phyloP scores from a whole-genome alignment of 2,113 vertebrate species.

The Crotalus horridus region DNA sequence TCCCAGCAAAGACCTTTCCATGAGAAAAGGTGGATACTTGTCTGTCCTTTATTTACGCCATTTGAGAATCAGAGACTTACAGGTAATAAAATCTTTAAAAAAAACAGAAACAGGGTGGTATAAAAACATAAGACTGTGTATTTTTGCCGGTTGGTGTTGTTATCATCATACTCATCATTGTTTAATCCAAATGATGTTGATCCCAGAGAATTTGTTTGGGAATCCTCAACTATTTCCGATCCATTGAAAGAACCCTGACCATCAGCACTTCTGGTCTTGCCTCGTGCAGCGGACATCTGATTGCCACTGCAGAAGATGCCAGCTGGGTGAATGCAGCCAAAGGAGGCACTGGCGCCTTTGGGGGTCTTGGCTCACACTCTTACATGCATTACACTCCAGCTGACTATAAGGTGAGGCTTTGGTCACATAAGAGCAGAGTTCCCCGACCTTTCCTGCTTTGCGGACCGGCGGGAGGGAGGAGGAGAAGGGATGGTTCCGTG shows the following conservation, averaged over 20 bases:
- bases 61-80: constrained; percentile 69
- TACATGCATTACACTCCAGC: constrained; percentile 61
- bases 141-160: background rate
- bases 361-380: constrained; percentile 55
- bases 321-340: constrained; percentile 64
- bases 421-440: background rate
- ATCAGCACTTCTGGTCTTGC: constrained; percentile 65
- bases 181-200: constrained; percentile 11
- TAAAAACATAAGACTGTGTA: background rate
- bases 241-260: constrained; percentile 70
- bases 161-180: background rate
- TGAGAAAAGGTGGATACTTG: constrained; percentile 64
- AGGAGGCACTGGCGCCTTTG: constrained; percentile 55
- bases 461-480: background rate
- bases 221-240: constrained; percentile 75
- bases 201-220: constrained; percentile 65
- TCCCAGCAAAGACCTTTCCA: constrained; percentile 16
- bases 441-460: background rate
- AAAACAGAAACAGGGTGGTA: background rate
- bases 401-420: constrained; percentile 67
- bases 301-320: constrained; percentile 55
- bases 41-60: constrained; percentile 70
- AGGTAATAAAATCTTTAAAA: constrained; percentile 58
- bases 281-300: constrained; percentile 45
- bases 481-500: background rate